A percentile compares a stretch with the other conserved stretches of the same genome.
These are phyloP conservation scores for Tapirus terrestris DNA, from an alignment of 2,113 vertebrate genomes.

Conservation along the genomic window DNA sequence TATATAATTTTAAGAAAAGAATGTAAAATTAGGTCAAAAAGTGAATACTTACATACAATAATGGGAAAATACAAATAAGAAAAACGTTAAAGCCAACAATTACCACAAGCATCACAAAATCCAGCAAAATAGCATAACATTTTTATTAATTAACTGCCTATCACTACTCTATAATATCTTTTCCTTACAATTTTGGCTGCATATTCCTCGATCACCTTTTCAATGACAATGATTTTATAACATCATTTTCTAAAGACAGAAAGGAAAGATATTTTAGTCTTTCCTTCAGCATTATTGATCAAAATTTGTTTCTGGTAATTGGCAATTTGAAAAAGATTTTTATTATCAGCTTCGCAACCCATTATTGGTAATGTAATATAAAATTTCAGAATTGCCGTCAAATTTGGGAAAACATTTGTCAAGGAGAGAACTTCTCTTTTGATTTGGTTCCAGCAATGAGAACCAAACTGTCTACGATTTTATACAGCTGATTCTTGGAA, in stretches of 20 bases:
- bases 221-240: not conserved
- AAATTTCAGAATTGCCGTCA: not conserved
- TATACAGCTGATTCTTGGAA: not conserved
- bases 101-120: not conserved
- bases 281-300: not conserved
- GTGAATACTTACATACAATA: not conserved
- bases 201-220: not conserved
- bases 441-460: not conserved
- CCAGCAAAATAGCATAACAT: not conserved
- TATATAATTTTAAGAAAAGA: not conserved
- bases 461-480: not conserved
- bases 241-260: not conserved
- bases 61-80: not conserved
- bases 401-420: not conserved
- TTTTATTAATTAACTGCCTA: not conserved
- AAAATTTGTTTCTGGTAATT: slow-evolving; percentile 17
- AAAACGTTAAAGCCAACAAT: not conserved
- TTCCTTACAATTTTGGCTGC: not conserved
- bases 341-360: not conserved
- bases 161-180: not conserved
- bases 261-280: not conserved
- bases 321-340: not conserved
- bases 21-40: not conserved
- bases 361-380: not conserved
- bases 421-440: slow-evolving; percentile 7